phyloP scores from a whole-genome alignment of 2,113 vertebrate genomes.

The Oreamnos americanus region DNA sequence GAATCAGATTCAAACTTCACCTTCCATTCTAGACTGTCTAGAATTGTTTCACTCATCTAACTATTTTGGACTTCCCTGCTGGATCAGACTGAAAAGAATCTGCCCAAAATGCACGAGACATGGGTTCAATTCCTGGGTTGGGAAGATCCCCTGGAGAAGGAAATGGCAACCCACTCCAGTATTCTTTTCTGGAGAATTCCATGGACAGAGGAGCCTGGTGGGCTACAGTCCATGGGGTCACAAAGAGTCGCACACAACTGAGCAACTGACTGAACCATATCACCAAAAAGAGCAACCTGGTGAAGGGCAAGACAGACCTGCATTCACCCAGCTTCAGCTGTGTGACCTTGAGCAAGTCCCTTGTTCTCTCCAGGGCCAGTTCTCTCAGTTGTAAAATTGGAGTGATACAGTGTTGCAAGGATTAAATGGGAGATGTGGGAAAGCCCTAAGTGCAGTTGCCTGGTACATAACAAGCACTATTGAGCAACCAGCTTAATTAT shows the following conservation, averaged over 20 bases:
- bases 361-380: not conserved
- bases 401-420: conserved; percentile 16
- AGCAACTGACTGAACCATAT: not conserved
- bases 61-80: not conserved
- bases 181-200: not conserved
- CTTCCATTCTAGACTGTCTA: not conserved
- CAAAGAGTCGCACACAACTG: not conserved
- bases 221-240: not conserved
- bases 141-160: not conserved
- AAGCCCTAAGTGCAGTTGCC: not conserved
- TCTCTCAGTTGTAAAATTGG: not conserved
- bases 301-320: not conserved
- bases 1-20: not conserved
- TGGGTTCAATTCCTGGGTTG: not conserved
- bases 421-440: not conserved
- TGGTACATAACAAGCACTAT: not conserved
- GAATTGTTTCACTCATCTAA: not conserved
- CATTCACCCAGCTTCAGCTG: not conserved
- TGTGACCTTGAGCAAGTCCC: conserved; percentile 32
- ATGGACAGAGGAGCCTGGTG: not conserved
- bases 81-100: not conserved
- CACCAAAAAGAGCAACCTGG: not conserved
- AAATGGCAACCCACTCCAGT: not conserved
- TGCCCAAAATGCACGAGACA: not conserved
- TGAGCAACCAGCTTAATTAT: conserved; percentile 37